These are phyloP conservation scores for Anthoscopus minutus DNA, from an alignment of 2,113 vertebrate genomes.

Conservation along the genomic window DNA sequence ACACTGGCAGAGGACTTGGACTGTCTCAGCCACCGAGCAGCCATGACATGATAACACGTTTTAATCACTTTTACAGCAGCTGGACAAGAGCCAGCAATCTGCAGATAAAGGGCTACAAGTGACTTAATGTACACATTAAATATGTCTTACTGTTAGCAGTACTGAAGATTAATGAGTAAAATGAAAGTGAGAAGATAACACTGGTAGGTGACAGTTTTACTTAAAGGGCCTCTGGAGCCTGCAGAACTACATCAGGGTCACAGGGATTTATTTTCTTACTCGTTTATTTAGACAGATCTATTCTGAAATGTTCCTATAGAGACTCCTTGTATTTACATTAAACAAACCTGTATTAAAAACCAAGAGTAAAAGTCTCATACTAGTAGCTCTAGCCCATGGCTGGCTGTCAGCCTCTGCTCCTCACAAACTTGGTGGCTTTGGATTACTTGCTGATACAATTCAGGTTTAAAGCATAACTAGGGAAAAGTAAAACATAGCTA, in stretches of 20 bases:
- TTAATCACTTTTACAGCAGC: not conserved
- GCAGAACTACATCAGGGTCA: not conserved
- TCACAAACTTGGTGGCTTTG: not conserved
- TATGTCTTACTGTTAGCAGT: not conserved
- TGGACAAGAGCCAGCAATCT: slow-evolving; percentile 5
- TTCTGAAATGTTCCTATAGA: not conserved
- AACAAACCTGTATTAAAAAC: not conserved
- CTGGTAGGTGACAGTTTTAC: slow-evolving; percentile 17
- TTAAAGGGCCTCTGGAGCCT: not conserved
- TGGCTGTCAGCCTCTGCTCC: not conserved
- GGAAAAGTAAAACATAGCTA: too few species aligned
- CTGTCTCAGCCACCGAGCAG: not conserved
- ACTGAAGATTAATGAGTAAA: slow-evolving; percentile 28
- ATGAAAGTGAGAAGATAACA: slow-evolving; percentile 8
- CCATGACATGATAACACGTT: not conserved
- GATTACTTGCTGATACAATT: not conserved
- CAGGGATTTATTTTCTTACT: not conserved
- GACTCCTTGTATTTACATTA: not conserved
- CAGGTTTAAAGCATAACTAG: not conserved
- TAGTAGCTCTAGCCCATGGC: not conserved
- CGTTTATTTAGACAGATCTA: not conserved
- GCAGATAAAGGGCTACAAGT: not conserved
- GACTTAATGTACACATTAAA: not conserved
- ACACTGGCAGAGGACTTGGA: not conserved
- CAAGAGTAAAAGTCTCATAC: not conserved